A percentile compares a stretch with the other conserved stretches of the same genome.
These are phyloP conservation scores for Tichodroma muraria DNA, from an alignment of 2,113 vertebrate genomes.

Conservation along the genomic window DNA sequence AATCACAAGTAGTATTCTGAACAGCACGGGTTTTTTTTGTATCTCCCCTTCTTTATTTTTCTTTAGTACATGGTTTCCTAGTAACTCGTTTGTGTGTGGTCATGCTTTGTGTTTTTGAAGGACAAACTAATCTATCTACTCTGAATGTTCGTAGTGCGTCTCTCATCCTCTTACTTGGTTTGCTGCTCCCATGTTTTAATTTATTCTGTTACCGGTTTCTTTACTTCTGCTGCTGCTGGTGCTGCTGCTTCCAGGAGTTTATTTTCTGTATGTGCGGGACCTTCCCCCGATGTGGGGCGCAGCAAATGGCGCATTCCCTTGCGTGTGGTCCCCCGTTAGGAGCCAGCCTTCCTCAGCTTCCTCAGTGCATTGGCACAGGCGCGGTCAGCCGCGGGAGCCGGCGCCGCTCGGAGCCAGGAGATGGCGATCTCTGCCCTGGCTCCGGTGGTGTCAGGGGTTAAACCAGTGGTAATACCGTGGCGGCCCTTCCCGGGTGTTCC, in stretches of 20 bases:
- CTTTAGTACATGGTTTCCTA: fast-evolving
- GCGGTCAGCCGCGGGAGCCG: fast-evolving
- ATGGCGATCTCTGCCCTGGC: background rate
- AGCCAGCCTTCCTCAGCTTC: background rate
- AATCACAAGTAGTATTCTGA: background rate
- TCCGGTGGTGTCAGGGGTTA: background rate
- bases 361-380: too few species aligned
- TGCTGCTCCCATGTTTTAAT: background rate
- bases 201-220: background rate
- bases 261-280: background rate
- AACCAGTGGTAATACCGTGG: background rate
- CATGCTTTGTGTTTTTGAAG: background rate
- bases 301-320: fast-evolving
- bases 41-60: background rate
- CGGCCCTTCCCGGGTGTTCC: background rate
- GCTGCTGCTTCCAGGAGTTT: background rate
- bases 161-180: background rate
- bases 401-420: background rate
- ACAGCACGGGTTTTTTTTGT: background rate
- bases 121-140: background rate
- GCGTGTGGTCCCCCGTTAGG: too few species aligned
- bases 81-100: background rate
- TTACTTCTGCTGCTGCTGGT: background rate
- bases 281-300: fast-evolving
- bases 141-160: background rate